Conservation (phyloP, 2,888 invertebrate genomes). For the Eumacrocentrus americanus region DNA sequence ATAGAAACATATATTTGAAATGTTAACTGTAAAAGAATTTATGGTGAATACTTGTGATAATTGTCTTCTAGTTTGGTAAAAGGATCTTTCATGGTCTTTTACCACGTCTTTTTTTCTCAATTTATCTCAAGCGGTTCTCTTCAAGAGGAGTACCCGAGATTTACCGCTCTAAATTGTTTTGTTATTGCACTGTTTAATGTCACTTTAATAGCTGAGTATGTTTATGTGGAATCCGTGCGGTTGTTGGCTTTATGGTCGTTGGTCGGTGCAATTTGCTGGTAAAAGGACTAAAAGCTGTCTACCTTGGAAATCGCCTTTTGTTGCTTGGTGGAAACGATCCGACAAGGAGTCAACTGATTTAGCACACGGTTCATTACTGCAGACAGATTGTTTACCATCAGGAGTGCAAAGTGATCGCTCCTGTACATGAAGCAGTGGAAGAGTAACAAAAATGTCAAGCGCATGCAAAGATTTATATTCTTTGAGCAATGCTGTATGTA, state of each 20-base stretch:
- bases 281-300: conserved; percentile 1
- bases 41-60: background rate
- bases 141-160: background rate
- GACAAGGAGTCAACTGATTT: background rate
- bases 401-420: background rate
- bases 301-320: background rate
- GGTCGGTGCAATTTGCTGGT: conserved; percentile 21
- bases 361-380: background rate
- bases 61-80: background rate
- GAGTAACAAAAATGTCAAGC: background rate
- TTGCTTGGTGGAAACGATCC: background rate
- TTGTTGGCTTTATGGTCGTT: background rate
- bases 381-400: conserved; percentile 5
- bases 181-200: background rate
- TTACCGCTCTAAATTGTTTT: background rate
- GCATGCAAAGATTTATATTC: too few species aligned
- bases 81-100: background rate
- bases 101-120: background rate
- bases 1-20: background rate
- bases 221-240: background rate
- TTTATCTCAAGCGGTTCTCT: background rate
- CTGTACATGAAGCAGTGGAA: background rate
- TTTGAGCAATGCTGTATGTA: too few species aligned
- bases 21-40: too few species aligned
- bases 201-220: background rate